Base-by-base conservation (phyloP, 2,113 vertebrate genomes). In the Hemichromis elongatus region DNA sequence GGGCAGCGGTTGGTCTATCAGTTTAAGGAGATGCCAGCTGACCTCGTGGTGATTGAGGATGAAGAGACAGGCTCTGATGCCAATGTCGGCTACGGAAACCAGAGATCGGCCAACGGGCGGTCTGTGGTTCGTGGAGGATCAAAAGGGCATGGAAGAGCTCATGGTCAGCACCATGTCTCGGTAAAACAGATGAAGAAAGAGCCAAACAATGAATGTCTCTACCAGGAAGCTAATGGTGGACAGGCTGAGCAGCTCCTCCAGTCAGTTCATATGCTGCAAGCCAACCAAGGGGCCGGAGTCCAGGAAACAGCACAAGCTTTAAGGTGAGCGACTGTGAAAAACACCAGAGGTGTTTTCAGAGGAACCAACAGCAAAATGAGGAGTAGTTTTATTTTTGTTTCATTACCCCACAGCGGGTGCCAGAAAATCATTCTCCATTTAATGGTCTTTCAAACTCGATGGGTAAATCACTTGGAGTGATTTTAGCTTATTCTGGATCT, bases 11-110 rank as follows among this genome's bases (percentile, higher is more conserved):
- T 98, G 75, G 97, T 98, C 14, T 98, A 98, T 88, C 97, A 98
- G 92, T 98, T 98, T 90, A 98, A 98, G 84, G 97, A 98, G 92
- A 97, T 98, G 97, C 97, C 97, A 11, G 61, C 96, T 12, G 97
- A 98, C 86, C 94, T 98, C 80, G 96, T 98, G 85, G 96, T 98
- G 83, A 98, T 98, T 10, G 97, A 98, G 5, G 96, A 97, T n/a
- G 96, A 96, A 14, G 90, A 94, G 21, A 40, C 89, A 1, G 91
- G 90, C 79, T 85, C 88, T 1, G 94, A 94, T 18, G 57, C 77
- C 50, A 89, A 87, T 30, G 33, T 83, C 0, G 70, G 85, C 42
- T 96, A 94, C 2, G 90, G 92, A 4, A 88, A 83, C 47, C 94
- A 95, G 21, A 92, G 93, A 28, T 78, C 94, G 5, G 35, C 59